These are phyloP conservation scores for Samia ricini DNA, from an alignment of 1,140 invertebrate genomes.

Conservation along the genomic window DNA sequence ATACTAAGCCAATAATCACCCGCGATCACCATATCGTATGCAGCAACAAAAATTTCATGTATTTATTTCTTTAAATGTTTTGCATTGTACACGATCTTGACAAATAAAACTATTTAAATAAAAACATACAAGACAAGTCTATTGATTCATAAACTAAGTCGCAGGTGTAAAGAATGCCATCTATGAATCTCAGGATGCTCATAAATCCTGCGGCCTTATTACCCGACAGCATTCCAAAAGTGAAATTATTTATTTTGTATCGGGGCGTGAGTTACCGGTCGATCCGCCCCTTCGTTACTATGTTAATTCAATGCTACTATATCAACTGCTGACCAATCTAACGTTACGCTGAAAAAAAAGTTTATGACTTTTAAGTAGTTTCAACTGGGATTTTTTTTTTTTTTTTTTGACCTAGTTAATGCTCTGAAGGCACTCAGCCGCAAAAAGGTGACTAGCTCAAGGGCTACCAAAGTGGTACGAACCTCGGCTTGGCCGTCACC, in stretches of 20 bases:
- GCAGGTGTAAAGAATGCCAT: not conserved
- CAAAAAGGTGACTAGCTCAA: too few species aligned
- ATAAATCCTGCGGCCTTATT: not conserved
- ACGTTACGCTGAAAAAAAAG: constrained; percentile 10
- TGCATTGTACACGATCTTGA: too few species aligned
- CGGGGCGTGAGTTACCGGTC: constrained; percentile 65
- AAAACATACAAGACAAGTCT: not conserved
- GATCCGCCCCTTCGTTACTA: constrained; percentile 72
- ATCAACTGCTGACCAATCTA: constrained; percentile 30
- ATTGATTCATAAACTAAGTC: not conserved
- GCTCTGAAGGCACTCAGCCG: too few species aligned
- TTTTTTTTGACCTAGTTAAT: too few species aligned
- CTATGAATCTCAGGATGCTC: not conserved
- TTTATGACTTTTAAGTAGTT: not conserved
- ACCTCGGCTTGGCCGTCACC: too few species aligned
- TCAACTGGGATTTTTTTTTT: not conserved
- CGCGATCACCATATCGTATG: too few species aligned
- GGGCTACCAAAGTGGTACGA: too few species aligned
- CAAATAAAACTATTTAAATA: too few species aligned
- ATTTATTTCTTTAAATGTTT: too few species aligned
- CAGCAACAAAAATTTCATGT: too few species aligned
- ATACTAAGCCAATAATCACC: too few species aligned
- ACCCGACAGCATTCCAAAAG: constrained; percentile 45
- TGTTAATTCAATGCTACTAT: constrained; percentile 62
- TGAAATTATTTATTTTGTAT: constrained; percentile 70